Percentiles rank a stretch among this genome's conserved stretches.
These are phyloP conservation scores for Noctua janthina DNA, from an alignment of 2,888 invertebrate species.

Conservation along the genomic window DNA sequence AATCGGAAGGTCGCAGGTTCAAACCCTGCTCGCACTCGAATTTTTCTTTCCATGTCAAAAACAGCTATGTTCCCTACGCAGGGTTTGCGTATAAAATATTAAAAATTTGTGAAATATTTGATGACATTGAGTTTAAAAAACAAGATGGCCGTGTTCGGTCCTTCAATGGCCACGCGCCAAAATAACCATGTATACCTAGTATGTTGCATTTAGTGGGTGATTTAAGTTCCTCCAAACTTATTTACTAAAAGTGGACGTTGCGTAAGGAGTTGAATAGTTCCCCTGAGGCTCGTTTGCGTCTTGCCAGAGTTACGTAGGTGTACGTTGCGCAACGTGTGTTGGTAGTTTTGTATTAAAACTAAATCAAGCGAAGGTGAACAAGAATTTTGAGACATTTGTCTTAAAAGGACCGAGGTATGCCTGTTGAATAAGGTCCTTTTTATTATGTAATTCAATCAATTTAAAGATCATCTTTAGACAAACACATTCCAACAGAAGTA, in stretches of 20 bases:
- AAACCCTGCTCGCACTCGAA: too few species aligned
- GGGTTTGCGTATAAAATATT: too few species aligned
- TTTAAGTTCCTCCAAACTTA: conserved; percentile 18
- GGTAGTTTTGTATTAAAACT: neutral
- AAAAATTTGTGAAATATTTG: neutral
- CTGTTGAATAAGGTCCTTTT: neutral
- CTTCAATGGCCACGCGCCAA: neutral
- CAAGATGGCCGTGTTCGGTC: neutral
- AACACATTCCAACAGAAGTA: conserved; percentile 6
- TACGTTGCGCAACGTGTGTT: conserved; percentile 6
- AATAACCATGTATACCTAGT: neutral
- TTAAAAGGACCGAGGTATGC: neutral
- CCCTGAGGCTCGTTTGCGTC: conserved; percentile 12
- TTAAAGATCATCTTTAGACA: neutral
- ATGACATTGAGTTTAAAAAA: neutral
- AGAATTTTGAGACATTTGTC: neutral
- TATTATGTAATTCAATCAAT: neutral
- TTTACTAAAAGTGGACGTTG: neutral
- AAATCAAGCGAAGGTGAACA: neutral
- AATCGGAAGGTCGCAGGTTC: too few species aligned
- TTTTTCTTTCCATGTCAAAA: too few species aligned
- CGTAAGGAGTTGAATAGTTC: neutral
- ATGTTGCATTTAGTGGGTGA: neutral
- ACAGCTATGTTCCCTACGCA: too few species aligned
- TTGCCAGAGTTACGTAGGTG: neutral